phyloP scores from a whole-genome alignment of 1,140 invertebrate species.

The Lordiphosa clarofinis region DNA sequence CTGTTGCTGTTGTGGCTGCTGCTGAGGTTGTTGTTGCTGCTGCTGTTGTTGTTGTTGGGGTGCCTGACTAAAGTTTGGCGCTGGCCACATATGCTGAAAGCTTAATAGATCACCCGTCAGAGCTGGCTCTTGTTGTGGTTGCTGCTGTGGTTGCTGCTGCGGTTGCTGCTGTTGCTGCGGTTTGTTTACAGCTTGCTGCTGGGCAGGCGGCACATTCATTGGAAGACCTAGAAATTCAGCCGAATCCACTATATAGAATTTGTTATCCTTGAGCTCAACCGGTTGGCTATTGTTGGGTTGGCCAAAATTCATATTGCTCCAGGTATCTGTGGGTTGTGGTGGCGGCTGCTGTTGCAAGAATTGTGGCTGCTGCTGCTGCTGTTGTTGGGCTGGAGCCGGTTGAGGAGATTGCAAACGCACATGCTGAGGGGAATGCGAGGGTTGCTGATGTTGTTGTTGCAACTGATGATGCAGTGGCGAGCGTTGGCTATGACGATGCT shows the following conservation, averaged over 20 bases:
- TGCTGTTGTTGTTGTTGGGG: slow-evolving; percentile 37
- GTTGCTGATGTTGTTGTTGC: slow-evolving; percentile 59
- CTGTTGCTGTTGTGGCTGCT: slow-evolving; percentile 58
- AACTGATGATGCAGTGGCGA: slow-evolving; percentile 60
- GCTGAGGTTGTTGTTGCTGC: slow-evolving; percentile 47
- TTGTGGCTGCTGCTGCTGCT: slow-evolving; percentile 50
- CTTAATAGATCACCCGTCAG: slow-evolving; percentile 59
- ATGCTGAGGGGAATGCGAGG: slow-evolving; percentile 61
- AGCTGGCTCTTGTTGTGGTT: slow-evolving; percentile 56
- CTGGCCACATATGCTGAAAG: slow-evolving; percentile 77
- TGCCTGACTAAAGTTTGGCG: slow-evolving; percentile 31
- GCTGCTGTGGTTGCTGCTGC: slow-evolving; percentile 44
- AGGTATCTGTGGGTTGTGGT: slow-evolving; percentile 47
- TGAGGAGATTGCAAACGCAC: slow-evolving; percentile 64
- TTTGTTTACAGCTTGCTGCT: slow-evolving; percentile 60
- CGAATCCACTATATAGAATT: slow-evolving; percentile 75
- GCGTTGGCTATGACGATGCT: slow-evolving; percentile 64
- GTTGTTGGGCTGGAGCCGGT: slow-evolving; percentile 51
- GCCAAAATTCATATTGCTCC: slow-evolving; percentile 66
- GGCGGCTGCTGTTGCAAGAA: slow-evolving; percentile 54
- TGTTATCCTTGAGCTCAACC: slow-evolving; percentile 70
- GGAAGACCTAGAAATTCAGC: slow-evolving; percentile 76
- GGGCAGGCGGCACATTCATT: slow-evolving; percentile 62
- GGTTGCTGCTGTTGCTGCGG: slow-evolving; percentile 48
- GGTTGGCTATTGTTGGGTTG: slow-evolving; percentile 53